A percentile compares a stretch with the other conserved stretches of the same genome.
Conservation (phyloP, 2,888 invertebrate species). For the Acanthoscelides obtectus region DNA sequence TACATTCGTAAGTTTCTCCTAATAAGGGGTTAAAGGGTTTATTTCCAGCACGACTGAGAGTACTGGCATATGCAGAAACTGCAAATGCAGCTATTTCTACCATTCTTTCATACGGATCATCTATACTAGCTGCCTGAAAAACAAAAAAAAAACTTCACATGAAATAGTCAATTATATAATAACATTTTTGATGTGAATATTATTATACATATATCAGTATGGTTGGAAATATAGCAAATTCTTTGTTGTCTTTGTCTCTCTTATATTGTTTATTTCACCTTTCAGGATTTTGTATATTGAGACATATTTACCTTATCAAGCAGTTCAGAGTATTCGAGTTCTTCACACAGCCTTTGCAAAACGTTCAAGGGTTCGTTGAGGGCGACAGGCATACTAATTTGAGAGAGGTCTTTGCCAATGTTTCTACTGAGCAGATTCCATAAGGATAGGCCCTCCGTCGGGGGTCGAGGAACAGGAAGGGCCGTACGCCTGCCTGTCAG, state of each 20-base stretch:
- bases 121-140: conserved; percentile 55
- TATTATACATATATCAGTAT: too few species aligned
- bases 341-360: conserved; percentile 77
- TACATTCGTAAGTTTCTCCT: conserved; percentile 76
- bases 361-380: conserved; percentile 80
- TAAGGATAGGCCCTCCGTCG: conserved; percentile 70
- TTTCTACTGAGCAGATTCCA: conserved; percentile 77
- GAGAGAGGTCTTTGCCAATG: conserved; percentile 81
- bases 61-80: conserved; percentile 72
- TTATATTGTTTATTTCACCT: too few species aligned
- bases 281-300: too few species aligned
- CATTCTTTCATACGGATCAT: conserved; percentile 67
- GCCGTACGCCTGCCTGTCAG: conserved; percentile 57
- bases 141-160: not conserved
- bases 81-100: conserved; percentile 76
- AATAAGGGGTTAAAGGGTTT: conserved; percentile 79
- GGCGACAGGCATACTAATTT: conserved; percentile 83
- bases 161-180: too few species aligned
- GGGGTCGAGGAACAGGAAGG: conserved; percentile 68
- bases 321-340: conserved; percentile 77
- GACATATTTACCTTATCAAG: conserved; percentile 60
- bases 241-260: not conserved
- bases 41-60: conserved; percentile 69
- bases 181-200: too few species aligned
- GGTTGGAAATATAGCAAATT: not conserved